phyloP scores from a whole-genome alignment of 2,888 invertebrate species.

The Dicyrtoma fusca region DNA sequence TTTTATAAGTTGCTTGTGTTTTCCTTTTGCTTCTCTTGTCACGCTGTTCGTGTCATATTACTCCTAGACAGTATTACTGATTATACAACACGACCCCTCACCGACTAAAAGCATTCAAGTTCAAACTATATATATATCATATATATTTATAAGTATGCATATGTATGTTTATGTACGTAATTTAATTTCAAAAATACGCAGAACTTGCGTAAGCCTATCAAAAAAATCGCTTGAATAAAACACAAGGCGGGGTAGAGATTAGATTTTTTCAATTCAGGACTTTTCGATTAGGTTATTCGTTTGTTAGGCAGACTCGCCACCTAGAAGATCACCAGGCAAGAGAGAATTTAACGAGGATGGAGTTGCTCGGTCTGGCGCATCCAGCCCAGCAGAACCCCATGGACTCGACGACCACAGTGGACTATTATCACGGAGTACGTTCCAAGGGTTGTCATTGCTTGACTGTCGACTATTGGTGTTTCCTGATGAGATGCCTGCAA shows the following conservation, averaged over 20 bases:
- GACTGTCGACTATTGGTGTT: slow-evolving; percentile 37
- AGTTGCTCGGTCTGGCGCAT: slow-evolving; percentile 77
- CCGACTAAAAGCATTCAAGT: slow-evolving; percentile 35
- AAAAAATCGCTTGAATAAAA: slow-evolving; percentile 27
- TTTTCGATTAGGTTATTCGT: slow-evolving; percentile 31
- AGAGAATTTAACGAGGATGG: slow-evolving; percentile 84
- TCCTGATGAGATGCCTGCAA: slow-evolving; percentile 28
- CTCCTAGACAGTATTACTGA: slow-evolving; percentile 18
- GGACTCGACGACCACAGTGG: slow-evolving; percentile 67
- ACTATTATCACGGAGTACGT: slow-evolving; percentile 58
- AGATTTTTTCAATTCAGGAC: slow-evolving; percentile 30
- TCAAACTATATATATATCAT: slow-evolving; percentile 23
- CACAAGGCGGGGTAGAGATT: slow-evolving; percentile 36
- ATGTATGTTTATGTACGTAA: slow-evolving; percentile 24
- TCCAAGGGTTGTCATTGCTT: slow-evolving; percentile 65
- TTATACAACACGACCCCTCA: slow-evolving; percentile 33
- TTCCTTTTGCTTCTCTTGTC: slow-evolving; percentile 28
- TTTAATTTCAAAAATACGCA: slow-evolving; percentile 30
- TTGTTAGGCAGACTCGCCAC: slow-evolving; percentile 69
- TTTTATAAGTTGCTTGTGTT: slow-evolving; percentile 36
- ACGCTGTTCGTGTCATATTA: slow-evolving; percentile 33
- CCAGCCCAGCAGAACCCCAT: slow-evolving; percentile 64
- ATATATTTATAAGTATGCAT: slow-evolving; percentile 18
- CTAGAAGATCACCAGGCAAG: slow-evolving; percentile 84
- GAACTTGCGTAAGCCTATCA: slow-evolving; percentile 25